Conservation (phyloP, 2,797 vertebrate species). For the Odontamblyopus lacepedii region DNA sequence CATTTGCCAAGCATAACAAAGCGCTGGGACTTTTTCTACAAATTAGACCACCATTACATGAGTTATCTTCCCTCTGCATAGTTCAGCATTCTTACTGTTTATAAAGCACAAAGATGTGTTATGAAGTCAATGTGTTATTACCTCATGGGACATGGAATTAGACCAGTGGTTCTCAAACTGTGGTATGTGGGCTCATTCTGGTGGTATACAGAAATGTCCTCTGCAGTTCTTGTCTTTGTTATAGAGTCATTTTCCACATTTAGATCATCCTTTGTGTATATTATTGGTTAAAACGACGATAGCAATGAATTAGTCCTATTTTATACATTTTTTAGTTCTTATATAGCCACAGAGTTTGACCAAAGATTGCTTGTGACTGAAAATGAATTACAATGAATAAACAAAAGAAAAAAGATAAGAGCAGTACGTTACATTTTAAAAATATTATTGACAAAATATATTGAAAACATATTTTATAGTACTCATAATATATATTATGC, state of each 20-base stretch:
- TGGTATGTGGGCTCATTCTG: neutral
- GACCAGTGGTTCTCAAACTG: neutral
- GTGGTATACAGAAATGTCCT: too few species aligned
- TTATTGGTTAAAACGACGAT: too few species aligned
- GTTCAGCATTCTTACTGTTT: neutral
- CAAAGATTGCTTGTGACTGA: neutral
- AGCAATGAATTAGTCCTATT: too few species aligned
- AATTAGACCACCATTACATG: neutral
- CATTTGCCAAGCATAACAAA: constrained; percentile 5
- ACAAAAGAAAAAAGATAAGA: too few species aligned
- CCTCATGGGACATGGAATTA: neutral
- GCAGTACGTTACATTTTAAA: too few species aligned
- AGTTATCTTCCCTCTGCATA: neutral
- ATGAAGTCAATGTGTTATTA: neutral
- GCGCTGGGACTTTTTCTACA: neutral
- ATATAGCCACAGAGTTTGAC: neutral
- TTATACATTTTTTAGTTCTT: neutral
- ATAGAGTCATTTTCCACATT: too few species aligned
- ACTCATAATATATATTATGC: neutral
- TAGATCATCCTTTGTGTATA: too few species aligned
- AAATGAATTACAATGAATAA: neutral
- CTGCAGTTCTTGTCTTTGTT: too few species aligned
- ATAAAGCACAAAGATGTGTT: neutral
- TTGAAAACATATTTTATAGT: too few species aligned
- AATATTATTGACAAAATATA: too few species aligned